Conservation (phyloP, 2,797 vertebrate species). For the Cirrhinus molitorella region DNA sequence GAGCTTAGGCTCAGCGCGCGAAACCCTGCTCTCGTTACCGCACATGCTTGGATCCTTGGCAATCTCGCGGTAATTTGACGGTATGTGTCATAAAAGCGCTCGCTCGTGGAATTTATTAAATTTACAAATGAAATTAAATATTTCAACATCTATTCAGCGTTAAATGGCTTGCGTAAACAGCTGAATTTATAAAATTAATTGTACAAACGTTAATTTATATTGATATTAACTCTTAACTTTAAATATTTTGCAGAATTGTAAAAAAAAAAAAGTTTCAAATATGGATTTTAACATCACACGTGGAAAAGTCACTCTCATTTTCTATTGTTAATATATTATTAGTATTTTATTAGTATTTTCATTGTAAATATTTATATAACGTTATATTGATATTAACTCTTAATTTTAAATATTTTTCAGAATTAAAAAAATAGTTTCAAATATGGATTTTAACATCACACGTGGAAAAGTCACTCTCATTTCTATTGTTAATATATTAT, state of each 20-base stretch:
- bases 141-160: background rate
- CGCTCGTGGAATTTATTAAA: background rate
- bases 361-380: too few relatives aligned
- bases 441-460: too few relatives aligned
- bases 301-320: background rate
- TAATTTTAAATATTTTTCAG: too few relatives aligned
- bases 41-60: constrained; percentile 61
- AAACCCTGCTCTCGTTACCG: constrained; percentile 81
- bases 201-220: background rate
- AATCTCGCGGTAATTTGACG: constrained; percentile 76
- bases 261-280: background rate
- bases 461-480: too few relatives aligned
- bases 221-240: background rate
- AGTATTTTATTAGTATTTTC: too few relatives aligned
- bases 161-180: background rate
- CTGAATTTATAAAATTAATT: background rate
- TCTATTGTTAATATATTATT: background rate
- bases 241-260: background rate
- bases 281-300: background rate
- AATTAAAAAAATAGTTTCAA: too few relatives aligned
- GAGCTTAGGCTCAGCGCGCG: constrained; percentile 83
- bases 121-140: background rate
- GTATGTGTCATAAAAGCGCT: background rate
- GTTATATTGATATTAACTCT: too few relatives aligned
- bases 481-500: too few relatives aligned